A percentile compares a stretch with the other conserved stretches of the same genome.
These are phyloP conservation scores for Castor canadensis DNA, from an alignment of 2,113 vertebrate species.

Conservation along the genomic window DNA sequence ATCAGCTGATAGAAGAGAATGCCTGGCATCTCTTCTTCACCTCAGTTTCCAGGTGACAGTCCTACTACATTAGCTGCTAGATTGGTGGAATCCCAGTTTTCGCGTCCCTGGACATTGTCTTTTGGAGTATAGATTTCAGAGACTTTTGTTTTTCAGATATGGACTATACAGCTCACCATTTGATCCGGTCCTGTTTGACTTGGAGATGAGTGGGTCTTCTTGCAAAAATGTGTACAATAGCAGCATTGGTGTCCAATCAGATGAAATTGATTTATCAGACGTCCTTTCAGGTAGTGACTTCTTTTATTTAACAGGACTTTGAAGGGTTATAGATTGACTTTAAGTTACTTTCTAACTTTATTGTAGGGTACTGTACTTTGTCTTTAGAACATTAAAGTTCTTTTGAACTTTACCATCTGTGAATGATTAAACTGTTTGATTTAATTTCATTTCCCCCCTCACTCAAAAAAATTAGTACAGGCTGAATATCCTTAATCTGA, in stretches of 20 bases:
- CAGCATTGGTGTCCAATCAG: slow-evolving; percentile 95
- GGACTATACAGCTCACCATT: slow-evolving; percentile 98
- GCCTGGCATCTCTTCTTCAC: neutral
- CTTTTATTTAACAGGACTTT: slow-evolving; percentile 52
- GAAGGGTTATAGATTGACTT: slow-evolving; percentile 19
- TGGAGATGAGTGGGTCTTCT: slow-evolving; percentile 98
- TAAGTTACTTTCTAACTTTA: neutral
- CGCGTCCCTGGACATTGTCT: neutral
- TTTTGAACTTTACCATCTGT: neutral
- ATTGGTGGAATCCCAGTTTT: neutral
- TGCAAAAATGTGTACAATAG: slow-evolving; percentile 97
- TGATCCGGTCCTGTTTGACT: slow-evolving; percentile 98
- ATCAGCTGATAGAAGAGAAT: neutral
- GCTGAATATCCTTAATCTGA: neutral
- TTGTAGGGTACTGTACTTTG: neutral
- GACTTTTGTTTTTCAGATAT: slow-evolving; percentile 87
- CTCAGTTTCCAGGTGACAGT: neutral
- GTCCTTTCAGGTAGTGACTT: slow-evolving; percentile 93
- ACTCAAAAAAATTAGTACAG: neutral
- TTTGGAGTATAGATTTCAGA: neutral
- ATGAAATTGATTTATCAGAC: slow-evolving; percentile 99
- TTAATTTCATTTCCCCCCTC: neutral
- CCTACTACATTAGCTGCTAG: neutral
- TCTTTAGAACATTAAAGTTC: slow-evolving; percentile 32
- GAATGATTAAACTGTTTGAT: neutral